Conservation (phyloP, 2,113 vertebrate genomes). For the Heptranchias perlo region DNA sequence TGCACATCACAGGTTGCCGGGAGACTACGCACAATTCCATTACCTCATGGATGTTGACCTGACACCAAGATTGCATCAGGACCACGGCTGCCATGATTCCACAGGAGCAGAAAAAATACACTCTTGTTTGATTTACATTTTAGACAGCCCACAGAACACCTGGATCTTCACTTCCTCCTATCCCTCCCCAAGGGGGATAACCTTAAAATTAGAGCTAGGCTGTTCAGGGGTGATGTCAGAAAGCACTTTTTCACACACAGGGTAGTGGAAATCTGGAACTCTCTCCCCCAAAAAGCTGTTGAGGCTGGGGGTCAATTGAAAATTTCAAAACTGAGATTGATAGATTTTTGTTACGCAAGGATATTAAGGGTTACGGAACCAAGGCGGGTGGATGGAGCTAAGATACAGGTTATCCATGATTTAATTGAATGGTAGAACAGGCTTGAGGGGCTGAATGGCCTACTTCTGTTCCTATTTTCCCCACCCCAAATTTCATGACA, state of each 20-base stretch:
- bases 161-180: background rate
- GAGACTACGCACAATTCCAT: background rate
- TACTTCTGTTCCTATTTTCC: background rate
- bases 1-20: background rate
- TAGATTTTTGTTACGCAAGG: background rate
- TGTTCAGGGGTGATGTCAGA: background rate
- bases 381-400: background rate
- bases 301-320: background rate
- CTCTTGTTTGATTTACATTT: background rate
- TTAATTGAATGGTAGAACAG: background rate
- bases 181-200: background rate
- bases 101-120: background rate
- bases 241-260: too few species aligned
- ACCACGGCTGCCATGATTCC: background rate
- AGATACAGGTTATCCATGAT: background rate
- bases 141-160: background rate
- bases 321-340: background rate
- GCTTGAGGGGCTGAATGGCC: background rate
- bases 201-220: too few species aligned
- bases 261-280: background rate
- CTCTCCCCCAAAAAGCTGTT: background rate
- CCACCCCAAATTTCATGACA: background rate
- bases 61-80: background rate
- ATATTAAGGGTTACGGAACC: background rate
- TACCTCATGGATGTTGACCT: background rate